Evolutionary conservation across 2,797 vertebrate genomes (phyloP), one percentile per base, ranked within the genome.

Genomic region (Nyctibius grandis): DNA sequence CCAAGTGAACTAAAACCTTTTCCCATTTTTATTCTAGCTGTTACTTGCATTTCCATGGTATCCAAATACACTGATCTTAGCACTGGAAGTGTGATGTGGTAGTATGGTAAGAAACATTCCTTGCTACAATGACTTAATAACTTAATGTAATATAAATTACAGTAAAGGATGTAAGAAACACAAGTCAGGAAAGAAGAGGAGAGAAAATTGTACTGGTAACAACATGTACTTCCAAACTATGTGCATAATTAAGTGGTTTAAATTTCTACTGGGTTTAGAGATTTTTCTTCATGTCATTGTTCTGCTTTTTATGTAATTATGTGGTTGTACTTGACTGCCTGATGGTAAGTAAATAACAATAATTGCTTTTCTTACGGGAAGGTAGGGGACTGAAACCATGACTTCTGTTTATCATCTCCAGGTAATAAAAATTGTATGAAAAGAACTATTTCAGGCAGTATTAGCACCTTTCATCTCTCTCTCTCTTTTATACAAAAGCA

Each of bases 311-410:
- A 77, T 82, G 68, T 59, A 93, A 81, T 89, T 82, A 74, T 79
- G 89, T 96, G 94, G 95, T 96, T 96, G 93, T 67, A 83, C 87
- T 94, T 73, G 44, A 89, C 53, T 97, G 40, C 31, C 8, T 25
- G 8, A 56, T 47, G 54, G 51, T n/a, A 89, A 94, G 89, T 64
- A 91, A 96, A 88, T 79, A 74, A 74, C 44, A 65, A 47, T 77
- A 25, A 48, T 92, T 92, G 81, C 83, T 94, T 77, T 95, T 97
- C 86, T 93, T 75, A 85, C 12, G 83, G 85, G 29, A 93, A 40
- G 8, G 68, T 36, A 94, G 72, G 33, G 59, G 91, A 79, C 68
- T 73, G 79, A 95, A 98, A 93, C 70, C 5, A 68, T 64, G 57
- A 91, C 61, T 96, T 94, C 74, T 88, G 76, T 92, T 95, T 84